Base-by-base conservation (phyloP, 2,888 invertebrate species). In the Heteropelma amictum region DNA sequence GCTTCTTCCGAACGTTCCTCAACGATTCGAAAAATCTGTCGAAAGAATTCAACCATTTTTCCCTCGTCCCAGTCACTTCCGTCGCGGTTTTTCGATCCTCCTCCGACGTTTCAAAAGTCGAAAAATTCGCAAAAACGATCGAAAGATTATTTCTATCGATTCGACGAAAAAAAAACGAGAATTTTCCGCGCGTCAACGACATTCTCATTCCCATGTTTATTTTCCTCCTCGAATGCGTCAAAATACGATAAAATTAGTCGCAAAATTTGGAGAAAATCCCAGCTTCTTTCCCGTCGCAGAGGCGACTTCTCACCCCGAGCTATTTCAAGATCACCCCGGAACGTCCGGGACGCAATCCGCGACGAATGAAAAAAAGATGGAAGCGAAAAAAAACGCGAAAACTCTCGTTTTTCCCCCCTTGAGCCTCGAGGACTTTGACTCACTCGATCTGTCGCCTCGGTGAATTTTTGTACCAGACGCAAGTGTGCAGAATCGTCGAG, bases 401-500 rank as follows among this genome's bases (percentile, higher is more conserved):
- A n/a, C n/a, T n/a, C n/a, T n/a, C n/a, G n/a, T n/a, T n/a, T n/a
- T n/a, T n/a, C n/a, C n/a, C n/a, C n/a, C n/a, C n/a, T n/a, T n/a
- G n/a, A n/a, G n/a, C n/a, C n/a, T n/a, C n/a, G n/a, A n/a, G n/a
- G n/a, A n/a, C n/a, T n/a, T n/a, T n/a, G 51, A 85, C 86, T 84
- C 70, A 88, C 88, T 85, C 81, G 23, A 77, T 73, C 26, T 83
- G 75, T 49, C 79, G 74, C 4, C 58, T 71, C 7, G 88, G 91
- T 61, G 94, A 93, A 28, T 92, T 89, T 70, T 93, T 92, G 86
- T 97, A 96, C 97, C 97, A 98, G 2, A 93, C 88, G 12, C 93
- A 88, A 70, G 94, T 93, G 84, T 97, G 96, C 2, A 94, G 90
- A 42, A 95, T 90, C 0, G 97, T 97, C 4, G 94, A 92, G 6